phyloP scores from a whole-genome alignment of 2,797 vertebrate genomes.

The Tenualosa thibaudeaui region DNA sequence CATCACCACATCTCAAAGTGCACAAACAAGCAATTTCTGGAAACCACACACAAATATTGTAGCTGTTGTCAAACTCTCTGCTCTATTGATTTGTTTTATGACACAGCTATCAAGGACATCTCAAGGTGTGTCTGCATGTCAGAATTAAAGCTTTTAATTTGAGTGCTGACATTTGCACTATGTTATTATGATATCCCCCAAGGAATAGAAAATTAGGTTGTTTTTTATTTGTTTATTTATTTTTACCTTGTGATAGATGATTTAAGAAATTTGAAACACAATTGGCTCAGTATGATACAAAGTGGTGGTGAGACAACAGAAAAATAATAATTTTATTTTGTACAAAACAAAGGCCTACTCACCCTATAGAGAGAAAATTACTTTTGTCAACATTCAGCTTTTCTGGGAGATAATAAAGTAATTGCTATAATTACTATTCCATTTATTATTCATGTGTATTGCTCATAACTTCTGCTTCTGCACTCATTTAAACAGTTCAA shows the following conservation, averaged over 20 bases:
- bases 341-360: too few species aligned
- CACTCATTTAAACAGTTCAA: neutral
- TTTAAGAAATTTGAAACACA: slow-evolving; percentile 4
- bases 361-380: too few species aligned
- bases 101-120: neutral
- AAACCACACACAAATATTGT: neutral
- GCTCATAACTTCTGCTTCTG: too few species aligned
- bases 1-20: slow-evolving; percentile 16
- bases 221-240: neutral
- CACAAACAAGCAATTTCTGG: slow-evolving; percentile 31
- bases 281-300: neutral
- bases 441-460: neutral
- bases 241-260: neutral
- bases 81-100: neutral
- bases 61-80: neutral
- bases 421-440: neutral
- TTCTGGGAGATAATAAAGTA: too few species aligned
- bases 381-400: too few species aligned
- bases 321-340: too few species aligned
- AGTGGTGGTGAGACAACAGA: neutral
- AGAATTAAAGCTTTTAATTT: neutral
- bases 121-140: neutral
- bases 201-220: neutral
- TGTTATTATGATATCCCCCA: neutral
- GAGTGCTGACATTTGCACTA: neutral